These are phyloP conservation scores for Scelioninae gen. 2 DNA, from an alignment of 2,888 invertebrate species.

Conservation along the genomic window DNA sequence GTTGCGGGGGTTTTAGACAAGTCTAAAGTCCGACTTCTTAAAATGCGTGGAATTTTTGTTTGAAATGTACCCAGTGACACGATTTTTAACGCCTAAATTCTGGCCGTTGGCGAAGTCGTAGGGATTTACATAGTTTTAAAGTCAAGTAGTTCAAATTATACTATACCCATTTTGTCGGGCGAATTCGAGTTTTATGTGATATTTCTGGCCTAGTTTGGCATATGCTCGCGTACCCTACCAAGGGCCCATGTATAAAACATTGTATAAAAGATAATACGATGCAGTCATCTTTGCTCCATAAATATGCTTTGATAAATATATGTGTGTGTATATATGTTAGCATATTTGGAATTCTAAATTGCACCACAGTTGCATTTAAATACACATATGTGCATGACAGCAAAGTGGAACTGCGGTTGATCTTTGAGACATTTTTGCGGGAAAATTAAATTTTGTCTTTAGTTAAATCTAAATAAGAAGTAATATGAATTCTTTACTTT, in stretches of 20 bases:
- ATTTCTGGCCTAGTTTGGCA: constrained; percentile 43
- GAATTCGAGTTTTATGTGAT: constrained; percentile 44
- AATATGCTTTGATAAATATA: constrained; percentile 43
- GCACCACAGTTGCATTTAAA: constrained; percentile 21
- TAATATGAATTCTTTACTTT: no score
- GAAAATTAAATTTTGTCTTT: no score
- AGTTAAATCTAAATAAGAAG: no score
- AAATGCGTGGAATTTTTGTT: constrained; percentile 11
- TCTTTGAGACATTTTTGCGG: no score
- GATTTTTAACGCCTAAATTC: constrained; percentile 26
- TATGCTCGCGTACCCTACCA: constrained; percentile 44
- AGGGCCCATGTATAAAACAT: constrained; percentile 51
- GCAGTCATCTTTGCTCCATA: constrained; percentile 41
- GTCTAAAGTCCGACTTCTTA: constrained; percentile 1
- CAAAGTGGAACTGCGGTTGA: no score
- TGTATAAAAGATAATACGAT: constrained; percentile 43
- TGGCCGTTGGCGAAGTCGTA: constrained; percentile 10
- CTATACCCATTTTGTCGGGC: constrained; percentile 30
- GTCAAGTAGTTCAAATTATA: constrained; percentile 41
- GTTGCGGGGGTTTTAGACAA: neutral
- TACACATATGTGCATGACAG: no score
- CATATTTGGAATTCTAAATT: constrained; percentile 33
- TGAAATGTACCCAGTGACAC: constrained; percentile 11
- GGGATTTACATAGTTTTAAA: constrained; percentile 41
- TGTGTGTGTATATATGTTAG: constrained; percentile 20